Base-by-base conservation (phyloP, 1,140 invertebrate species). In the Chelonus insularis region DNA sequence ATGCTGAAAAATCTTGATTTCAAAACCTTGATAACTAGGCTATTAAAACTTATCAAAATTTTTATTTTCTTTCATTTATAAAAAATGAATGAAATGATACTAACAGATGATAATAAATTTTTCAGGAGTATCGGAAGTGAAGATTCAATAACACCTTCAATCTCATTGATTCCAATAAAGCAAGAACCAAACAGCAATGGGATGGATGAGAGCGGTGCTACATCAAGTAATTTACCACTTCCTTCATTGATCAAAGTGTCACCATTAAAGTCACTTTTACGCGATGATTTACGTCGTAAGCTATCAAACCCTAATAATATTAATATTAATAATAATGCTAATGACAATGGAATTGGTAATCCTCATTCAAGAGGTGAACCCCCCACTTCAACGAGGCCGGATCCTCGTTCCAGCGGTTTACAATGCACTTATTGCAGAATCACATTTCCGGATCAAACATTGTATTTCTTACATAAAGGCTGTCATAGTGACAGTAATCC, bases 381-480 rank as follows among this genome's bases (percentile, higher is more conserved):
- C 14, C 82, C 63, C 58, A 83, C 68, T 64, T 85, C 77, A 64
- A 85, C 75, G 59, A 77, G 76, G 57, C 73, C 75, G 4, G 79
- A 81, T 63, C 82, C 81, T 58, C 74, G 76, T 55, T 81, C 74
- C 39, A 83, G 76, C 68, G 82, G 83, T 18, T 83, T 92, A 32
- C 88, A 91, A 68, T 95, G 93, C 76, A 85, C 87, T 14, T 94
- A 94, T 75, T 98, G 96, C 81, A 90, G 92, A 64, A 97, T 98
- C 64, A 89, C 93, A 5, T 98, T 97, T 81, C 92, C 93, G 1
- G 95, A 98, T 82, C 92, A 93, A 72, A 97, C 95, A 0, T 84
- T 98, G 25, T 98, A 97, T 82, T 95, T 97, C 81, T 85, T 98
- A 48, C 96, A 98, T 84, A 97, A 97, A 84, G 95, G 95, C 63